Conservation (phyloP, 2,113 vertebrate species). For the Chionis minor region DNA sequence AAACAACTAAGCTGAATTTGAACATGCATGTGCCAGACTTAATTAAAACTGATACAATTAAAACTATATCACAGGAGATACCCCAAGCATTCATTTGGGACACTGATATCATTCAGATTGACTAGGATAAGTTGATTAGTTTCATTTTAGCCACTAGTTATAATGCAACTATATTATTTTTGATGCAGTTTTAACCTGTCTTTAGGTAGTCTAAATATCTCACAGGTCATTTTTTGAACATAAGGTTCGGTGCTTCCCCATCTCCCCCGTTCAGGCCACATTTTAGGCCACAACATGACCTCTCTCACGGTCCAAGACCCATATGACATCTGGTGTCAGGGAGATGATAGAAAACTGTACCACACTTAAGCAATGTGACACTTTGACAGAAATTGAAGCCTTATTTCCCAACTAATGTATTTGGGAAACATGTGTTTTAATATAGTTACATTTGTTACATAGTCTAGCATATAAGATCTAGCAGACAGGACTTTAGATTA, state of each 20-base stretch:
- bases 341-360: not conserved
- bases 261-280: not conserved
- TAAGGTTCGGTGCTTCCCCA: not conserved
- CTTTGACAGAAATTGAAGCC: not conserved
- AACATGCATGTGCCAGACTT: not conserved
- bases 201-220: not conserved
- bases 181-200: not conserved
- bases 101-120: not conserved
- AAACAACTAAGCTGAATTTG: not conserved
- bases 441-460: not conserved
- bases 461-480: not conserved
- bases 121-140: not conserved
- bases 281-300: not conserved
- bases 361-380: not conserved
- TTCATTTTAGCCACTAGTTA: not conserved
- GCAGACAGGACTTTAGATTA: not conserved
- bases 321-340: not conserved
- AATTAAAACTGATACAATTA: not conserved
- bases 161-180: not conserved
- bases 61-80: not conserved
- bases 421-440: not conserved
- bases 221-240: not conserved
- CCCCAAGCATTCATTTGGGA: not conserved
- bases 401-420: not conserved
- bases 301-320: not conserved